These are phyloP conservation scores for Merops nubicus DNA, from an alignment of 2,113 vertebrate species.

Conservation along the genomic window DNA sequence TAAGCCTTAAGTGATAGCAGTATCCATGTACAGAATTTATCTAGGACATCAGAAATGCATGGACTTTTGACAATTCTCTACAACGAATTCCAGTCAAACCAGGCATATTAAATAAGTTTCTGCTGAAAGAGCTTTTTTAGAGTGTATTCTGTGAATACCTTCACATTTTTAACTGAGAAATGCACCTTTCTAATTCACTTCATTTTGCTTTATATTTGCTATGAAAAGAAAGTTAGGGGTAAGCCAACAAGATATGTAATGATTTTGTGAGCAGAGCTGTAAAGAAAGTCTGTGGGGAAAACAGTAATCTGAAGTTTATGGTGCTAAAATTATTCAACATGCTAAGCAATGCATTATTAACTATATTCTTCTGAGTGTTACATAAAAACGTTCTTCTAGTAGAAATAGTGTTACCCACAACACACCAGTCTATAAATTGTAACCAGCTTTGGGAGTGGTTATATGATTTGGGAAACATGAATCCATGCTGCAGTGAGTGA, in stretches of 20 bases:
- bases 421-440: slow-evolving; percentile 56
- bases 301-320: slow-evolving; percentile 33
- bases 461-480: slow-evolving; percentile 36
- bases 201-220: not conserved
- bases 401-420: slow-evolving; percentile 38
- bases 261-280: slow-evolving; percentile 8
- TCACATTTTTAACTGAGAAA: not conserved
- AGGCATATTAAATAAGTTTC: not conserved
- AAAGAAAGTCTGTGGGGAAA: not conserved
- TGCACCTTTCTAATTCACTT: not conserved
- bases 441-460: slow-evolving; percentile 40
- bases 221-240: not conserved
- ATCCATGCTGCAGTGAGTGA: slow-evolving; percentile 15
- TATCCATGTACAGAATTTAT: not conserved
- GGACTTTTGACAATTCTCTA: not conserved
- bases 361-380: slow-evolving; percentile 44
- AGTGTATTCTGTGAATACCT: not conserved
- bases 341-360: slow-evolving; percentile 64
- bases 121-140: not conserved
- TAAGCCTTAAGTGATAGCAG: not conserved
- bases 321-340: slow-evolving; percentile 69
- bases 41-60: not conserved
- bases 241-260: not conserved
- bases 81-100: not conserved
- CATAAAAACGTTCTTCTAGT: slow-evolving; percentile 31